These are phyloP conservation scores for Heliangelus exortis DNA, from an alignment of 2,797 vertebrate genomes.

Conservation along the genomic window DNA sequence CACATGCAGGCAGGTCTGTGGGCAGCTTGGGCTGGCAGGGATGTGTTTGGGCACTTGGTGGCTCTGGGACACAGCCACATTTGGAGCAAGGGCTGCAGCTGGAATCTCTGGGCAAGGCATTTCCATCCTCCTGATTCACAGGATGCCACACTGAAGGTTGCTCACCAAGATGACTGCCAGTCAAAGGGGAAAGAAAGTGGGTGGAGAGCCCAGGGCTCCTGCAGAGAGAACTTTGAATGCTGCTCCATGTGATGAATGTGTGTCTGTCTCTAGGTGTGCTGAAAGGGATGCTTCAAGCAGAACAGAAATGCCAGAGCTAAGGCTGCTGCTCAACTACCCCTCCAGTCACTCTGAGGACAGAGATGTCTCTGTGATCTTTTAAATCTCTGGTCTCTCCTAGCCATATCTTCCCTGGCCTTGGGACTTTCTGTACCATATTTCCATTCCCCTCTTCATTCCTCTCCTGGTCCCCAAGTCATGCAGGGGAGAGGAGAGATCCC, in stretches of 20 bases:
- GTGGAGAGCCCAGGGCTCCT: background rate
- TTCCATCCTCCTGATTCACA: background rate
- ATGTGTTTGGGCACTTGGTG: background rate
- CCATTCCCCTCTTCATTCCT: background rate
- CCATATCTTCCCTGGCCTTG: background rate
- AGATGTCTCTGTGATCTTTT: background rate
- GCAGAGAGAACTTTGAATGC: background rate
- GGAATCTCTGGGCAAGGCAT: background rate
- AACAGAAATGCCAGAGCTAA: background rate
- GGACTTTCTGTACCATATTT: fast-evolving
- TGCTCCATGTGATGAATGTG: fast-evolving
- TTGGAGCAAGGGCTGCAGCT: background rate
- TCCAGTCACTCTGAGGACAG: fast-evolving
- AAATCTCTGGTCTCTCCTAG: background rate
- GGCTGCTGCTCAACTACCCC: background rate
- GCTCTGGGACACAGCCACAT: background rate
- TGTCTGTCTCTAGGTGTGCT: background rate
- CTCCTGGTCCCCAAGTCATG: fast-evolving
- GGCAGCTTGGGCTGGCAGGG: background rate
- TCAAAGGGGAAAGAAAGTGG: background rate
- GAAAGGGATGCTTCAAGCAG: background rate
- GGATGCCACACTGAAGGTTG: background rate
- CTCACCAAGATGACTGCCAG: background rate
- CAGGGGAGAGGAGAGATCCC: background rate
- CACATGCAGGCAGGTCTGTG: background rate